Evolutionary conservation across 1,140 invertebrate genomes (phyloP), one percentile per base, ranked within the genome.

Genomic region (Drosophila lowei): DNA sequence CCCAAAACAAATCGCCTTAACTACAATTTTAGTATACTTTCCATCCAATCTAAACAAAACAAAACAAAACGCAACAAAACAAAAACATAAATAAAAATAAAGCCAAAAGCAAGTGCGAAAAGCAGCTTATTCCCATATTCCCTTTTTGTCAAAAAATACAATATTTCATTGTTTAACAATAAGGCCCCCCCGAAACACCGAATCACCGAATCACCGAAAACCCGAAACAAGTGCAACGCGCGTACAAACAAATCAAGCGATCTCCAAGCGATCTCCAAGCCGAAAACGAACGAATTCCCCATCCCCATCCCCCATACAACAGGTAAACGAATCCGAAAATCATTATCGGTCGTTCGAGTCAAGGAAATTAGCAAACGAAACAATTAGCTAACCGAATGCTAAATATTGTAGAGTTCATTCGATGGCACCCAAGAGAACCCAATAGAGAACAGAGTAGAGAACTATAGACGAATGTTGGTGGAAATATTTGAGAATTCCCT

Each of bases 111-210:
- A 72, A 46, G 42, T 44, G 65, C 38, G 49, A 63, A 53, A 28
- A 38, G 34, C 34, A 5, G 34, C 34, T 38, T 13, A n/a, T n/a
- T 38, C 11, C 34, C 21, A 47, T 47, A 41, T 46, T 25, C 28
- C 28, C 21, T 16, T 11, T 28, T 41, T 23, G 0, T 0, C 9
- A 8, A 28, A 61, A 42, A 42, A 46, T 28, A 62, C 57, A 16
- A 43, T 55, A 28, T 42, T 30, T 49, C 49, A 65, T 65, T 65
- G 44, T 34, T 60, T 63, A 65, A 63, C 62, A 62, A 28, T 34
- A 42, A 50, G 25, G 1, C 28, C n/a, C 23, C 18, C 18, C 18
- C 18, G n/a, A n/a, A n/a, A n/a, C n/a, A n/a, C n/a, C n/a, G n/a
- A n/a, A n/a, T n/a, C 18, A 1, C 18, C 18, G 18, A 18, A 18